Evolutionary conservation across 2,888 invertebrate species (phyloP).

Genomic region (Diogma glabrata): DNA sequence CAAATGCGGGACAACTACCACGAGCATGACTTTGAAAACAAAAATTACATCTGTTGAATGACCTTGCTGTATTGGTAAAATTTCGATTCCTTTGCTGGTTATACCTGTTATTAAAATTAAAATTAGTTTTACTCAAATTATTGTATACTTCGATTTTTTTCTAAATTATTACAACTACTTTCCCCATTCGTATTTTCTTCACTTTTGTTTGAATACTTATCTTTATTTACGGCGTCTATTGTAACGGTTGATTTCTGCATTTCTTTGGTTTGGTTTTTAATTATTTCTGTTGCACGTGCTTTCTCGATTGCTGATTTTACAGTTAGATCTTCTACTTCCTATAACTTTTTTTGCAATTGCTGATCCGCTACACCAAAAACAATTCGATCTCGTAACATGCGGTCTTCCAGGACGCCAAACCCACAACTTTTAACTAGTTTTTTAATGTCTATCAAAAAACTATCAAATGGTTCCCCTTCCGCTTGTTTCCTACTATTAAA

Average conservation of each 20-base stretch:
- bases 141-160: neutral
- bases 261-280: neutral
- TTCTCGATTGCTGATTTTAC: slow-evolving; percentile 3
- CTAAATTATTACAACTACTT: neutral
- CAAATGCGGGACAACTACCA: slow-evolving; percentile 6
- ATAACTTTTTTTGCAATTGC: slow-evolving; percentile 7
- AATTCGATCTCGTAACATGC: slow-evolving; percentile 11
- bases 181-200: no score
- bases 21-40: neutral
- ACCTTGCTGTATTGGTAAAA: no score
- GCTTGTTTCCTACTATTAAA: slow-evolving; percentile 11
- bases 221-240: no score
- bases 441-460: slow-evolving; percentile 12
- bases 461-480: slow-evolving; percentile 10
- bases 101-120: no score
- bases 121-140: neutral
- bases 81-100: no score
- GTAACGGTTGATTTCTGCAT: neutral
- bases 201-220: no score
- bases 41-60: neutral
- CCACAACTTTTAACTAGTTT: slow-evolving; percentile 9
- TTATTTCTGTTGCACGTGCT: neutral
- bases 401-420: slow-evolving; percentile 3
- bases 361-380: slow-evolving; percentile 9
- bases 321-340: neutral